These are phyloP conservation scores for Setophaga coronata DNA, from an alignment of 2,113 vertebrate genomes.

Conservation along the genomic window DNA sequence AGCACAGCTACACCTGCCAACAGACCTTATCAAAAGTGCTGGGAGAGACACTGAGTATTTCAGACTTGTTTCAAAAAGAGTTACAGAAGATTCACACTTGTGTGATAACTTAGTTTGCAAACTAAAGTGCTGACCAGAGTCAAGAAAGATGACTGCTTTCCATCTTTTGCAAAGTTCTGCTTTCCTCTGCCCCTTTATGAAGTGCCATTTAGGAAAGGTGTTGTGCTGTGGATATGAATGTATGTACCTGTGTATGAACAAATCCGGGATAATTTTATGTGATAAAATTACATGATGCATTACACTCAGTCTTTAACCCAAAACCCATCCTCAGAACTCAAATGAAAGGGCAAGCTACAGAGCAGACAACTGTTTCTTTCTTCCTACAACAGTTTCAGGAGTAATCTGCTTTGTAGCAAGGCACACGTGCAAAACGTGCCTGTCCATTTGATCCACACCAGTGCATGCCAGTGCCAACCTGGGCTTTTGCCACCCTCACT, in stretches of 20 bases:
- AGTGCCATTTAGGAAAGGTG: not conserved
- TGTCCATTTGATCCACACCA: not conserved
- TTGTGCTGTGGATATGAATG: not conserved
- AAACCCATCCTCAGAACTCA: not conserved
- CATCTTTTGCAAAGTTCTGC: not conserved
- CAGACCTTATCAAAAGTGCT: not conserved
- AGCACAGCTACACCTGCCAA: not conserved
- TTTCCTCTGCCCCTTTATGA: not conserved
- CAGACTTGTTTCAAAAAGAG: not conserved
- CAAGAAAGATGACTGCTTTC: not conserved
- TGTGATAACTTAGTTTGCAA: not conserved
- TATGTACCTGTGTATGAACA: not conserved
- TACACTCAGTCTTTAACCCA: not conserved
- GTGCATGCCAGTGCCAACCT: not conserved
- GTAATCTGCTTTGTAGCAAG: not conserved
- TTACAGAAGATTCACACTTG: not conserved
- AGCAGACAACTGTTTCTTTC: not conserved
- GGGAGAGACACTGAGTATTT: not conserved
- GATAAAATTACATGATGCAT: rapidly evolving
- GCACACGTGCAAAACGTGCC: not conserved
- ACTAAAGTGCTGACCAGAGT: not conserved
- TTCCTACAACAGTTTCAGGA: not conserved
- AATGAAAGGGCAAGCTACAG: not conserved
- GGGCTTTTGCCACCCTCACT: not conserved
- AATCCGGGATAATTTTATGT: rapidly evolving